Evolutionary conservation across 2,797 vertebrate species (phyloP), one percentile per base, ranked within the genome.

Genomic region (Poeciliopsis paucimaculata): DNA sequence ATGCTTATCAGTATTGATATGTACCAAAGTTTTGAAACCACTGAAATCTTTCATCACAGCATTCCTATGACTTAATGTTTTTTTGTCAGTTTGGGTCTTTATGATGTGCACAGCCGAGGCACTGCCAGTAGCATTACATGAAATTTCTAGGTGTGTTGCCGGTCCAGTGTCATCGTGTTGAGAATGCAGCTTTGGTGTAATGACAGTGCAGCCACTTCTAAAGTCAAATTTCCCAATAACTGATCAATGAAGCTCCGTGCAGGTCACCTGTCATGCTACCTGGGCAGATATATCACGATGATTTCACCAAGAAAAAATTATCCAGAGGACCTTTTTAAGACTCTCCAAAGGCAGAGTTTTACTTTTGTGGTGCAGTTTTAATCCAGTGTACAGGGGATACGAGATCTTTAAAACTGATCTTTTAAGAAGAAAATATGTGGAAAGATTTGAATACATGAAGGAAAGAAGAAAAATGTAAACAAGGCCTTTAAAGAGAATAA

Each of bases 401-500:
- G 23, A 45, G 26, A 71, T 71, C 13, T 26, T 26, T 15, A 20
- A 39, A 34, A 73, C 55, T 74, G 23, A 73, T 76, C 36, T 82
- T 84, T 76, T 5, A 20, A 77, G 41, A 72, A 75, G 72, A 89
- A 66, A 77, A 73, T 43, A 70, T 70, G 11, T 2, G 20, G 45
- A 73, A 80, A 76, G n/a, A 18, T 12, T 1, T 84, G 71, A 45
- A 81, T 31, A 62, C 70, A 79, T 11, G 73, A 64, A 72, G 13
- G 5, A 74, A 10, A 82, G 77, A 81, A 46, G 53, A 81, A 15
- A 62, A 76, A 53, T 11, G 11, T 28, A 12, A 20, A 72, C 49
- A 78, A 11, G 76, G 49, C 82, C 31, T 5, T 39, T n/a, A 28
- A 82, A 62, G 46, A 77, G 77, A 81, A 62, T 26, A 78, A 43